phyloP scores from a whole-genome alignment of 1,140 invertebrate genomes.

The Apis cerana region DNA sequence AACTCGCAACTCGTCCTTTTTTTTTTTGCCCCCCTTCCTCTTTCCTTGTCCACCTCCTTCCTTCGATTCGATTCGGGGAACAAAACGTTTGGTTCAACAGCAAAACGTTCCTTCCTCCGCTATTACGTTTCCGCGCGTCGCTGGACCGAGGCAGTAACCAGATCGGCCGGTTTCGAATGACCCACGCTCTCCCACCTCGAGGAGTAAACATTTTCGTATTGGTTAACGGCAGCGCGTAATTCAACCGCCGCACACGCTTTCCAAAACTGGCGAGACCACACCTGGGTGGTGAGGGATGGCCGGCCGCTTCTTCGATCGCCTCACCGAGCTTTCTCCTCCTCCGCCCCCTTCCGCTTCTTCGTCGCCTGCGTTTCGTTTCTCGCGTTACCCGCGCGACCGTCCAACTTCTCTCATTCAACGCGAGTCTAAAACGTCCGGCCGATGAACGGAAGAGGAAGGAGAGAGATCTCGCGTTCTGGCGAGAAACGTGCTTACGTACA shows the following conservation, averaged over 20 bases:
- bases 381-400: not conserved
- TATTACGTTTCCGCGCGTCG: constrained; percentile 68
- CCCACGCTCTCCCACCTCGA: constrained; percentile 65
- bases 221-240: constrained; percentile 67
- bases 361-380: not conserved
- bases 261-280: too few species aligned
- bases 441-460: constrained; percentile 41
- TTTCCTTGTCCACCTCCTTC: not conserved
- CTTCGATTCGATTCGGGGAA: not conserved
- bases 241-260: constrained; percentile 64
- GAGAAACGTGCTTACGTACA: constrained; percentile 10
- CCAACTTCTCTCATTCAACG: constrained; percentile 34
- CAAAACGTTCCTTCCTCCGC: constrained; percentile 61
- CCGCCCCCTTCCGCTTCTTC: too few species aligned
- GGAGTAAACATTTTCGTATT: constrained; percentile 80
- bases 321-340: too few species aligned
- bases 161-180: constrained; percentile 78
- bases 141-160: constrained; percentile 68
- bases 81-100: constrained; percentile 25
- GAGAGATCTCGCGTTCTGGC: too few species aligned
- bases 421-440: constrained; percentile 15
- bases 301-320: too few species aligned
- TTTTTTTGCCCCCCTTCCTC: too few species aligned
- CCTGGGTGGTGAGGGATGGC: too few species aligned
- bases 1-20: not conserved